These are phyloP conservation scores for Theropithecus gelada DNA, from an alignment of 2,113 vertebrate species.

Conservation along the genomic window DNA sequence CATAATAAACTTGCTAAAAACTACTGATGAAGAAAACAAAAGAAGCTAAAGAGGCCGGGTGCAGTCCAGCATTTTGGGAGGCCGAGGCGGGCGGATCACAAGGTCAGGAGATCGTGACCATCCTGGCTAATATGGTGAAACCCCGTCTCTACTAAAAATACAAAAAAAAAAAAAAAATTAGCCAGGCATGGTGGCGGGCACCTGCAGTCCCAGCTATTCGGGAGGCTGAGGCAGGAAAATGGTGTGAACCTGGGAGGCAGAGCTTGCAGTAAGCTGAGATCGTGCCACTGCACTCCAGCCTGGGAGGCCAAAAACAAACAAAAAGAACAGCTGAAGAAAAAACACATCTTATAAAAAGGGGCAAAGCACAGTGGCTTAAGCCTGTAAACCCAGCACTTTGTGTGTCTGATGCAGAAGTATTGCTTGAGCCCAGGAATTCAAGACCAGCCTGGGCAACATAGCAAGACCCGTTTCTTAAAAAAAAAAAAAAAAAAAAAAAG, in stretches of 20 bases:
- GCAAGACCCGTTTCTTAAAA: neutral
- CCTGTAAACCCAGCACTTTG: neutral
- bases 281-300: neutral
- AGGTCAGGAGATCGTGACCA: neutral
- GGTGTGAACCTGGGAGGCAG: neutral
- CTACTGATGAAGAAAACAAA: neutral
- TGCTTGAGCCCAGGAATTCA: neutral
- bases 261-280: neutral
- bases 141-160: too few relatives aligned
- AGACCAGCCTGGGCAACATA: neutral
- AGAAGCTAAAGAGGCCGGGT: neutral
- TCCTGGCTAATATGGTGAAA: too few relatives aligned
- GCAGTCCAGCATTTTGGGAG: neutral
- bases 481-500: neutral
- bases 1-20: slow-evolving; percentile 3
- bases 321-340: neutral
- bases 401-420: neutral
- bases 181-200: neutral
- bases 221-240: neutral
- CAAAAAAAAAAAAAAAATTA: too few relatives aligned
- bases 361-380: neutral
- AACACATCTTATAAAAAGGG: too few relatives aligned
- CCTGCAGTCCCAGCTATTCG: neutral
- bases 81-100: neutral
- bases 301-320: neutral